Evolutionary conservation across 2,113 vertebrate species (phyloP).

Genomic region (Ailuropoda melanoleuca): DNA sequence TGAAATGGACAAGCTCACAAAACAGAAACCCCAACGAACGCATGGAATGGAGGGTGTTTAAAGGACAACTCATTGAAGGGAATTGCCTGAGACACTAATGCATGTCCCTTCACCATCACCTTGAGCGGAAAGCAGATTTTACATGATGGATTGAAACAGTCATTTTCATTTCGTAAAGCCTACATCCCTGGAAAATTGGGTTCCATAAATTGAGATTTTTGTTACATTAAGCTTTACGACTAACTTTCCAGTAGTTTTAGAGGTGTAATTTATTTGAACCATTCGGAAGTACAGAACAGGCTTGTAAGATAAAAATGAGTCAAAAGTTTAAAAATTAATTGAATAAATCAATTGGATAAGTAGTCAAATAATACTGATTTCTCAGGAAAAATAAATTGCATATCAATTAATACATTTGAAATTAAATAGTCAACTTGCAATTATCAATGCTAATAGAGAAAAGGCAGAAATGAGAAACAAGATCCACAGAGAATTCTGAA

Average conservation of each 20-base stretch:
- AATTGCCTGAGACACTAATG: neutral
- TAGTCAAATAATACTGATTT: slow-evolving; percentile 44
- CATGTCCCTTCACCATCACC: neutral
- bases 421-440: slow-evolving; percentile 53
- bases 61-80: neutral
- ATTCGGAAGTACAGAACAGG: slow-evolving; percentile 27
- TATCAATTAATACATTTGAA: slow-evolving; percentile 48
- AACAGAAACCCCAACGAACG: neutral
- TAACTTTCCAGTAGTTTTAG: slow-evolving; percentile 43
- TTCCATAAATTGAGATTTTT: slow-evolving; percentile 26
- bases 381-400: slow-evolving; percentile 37
- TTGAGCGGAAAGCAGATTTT: neutral
- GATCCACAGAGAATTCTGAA: slow-evolving; percentile 25
- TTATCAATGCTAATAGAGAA: slow-evolving; percentile 26
- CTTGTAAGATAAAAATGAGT: slow-evolving; percentile 54
- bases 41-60: neutral
- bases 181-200: neutral
- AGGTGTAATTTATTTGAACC: slow-evolving; percentile 51
- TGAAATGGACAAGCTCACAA: neutral
- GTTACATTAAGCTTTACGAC: slow-evolving; percentile 47
- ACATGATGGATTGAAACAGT: neutral
- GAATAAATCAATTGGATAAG: slow-evolving; percentile 48
- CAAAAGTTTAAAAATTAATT: slow-evolving; percentile 61
- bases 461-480: slow-evolving; percentile 48
- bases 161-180: slow-evolving; percentile 44